A percentile compares a stretch with the other conserved stretches of the same genome.
phyloP scores from a whole-genome alignment of 1,140 invertebrate species.

The Dufourea novaeangliae region DNA sequence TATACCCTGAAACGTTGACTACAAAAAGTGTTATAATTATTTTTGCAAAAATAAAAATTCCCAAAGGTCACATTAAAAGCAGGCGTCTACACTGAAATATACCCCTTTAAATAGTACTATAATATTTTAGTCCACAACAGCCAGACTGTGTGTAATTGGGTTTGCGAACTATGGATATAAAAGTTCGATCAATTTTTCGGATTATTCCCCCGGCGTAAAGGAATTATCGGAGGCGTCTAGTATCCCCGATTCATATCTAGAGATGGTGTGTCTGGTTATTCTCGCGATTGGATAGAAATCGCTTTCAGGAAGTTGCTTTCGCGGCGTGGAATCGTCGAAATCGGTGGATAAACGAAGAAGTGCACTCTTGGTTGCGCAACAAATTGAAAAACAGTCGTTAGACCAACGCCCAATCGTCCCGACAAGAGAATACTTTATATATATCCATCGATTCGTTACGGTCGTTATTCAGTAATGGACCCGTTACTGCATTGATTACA shows the following conservation, averaged over 20 bases:
- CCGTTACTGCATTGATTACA: constrained; percentile 19
- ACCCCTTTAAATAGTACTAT: too few relatives aligned
- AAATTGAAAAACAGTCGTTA: constrained; percentile 2
- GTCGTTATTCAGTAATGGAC: constrained; percentile 15
- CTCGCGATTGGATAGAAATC: neutral
- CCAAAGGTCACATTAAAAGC: too few relatives aligned
- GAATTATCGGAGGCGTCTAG: neutral
- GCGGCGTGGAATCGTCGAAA: neutral
- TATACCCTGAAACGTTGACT: too few relatives aligned
- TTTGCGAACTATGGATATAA: neutral
- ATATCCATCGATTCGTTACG: constrained; percentile 23
- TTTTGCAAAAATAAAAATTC: too few relatives aligned
- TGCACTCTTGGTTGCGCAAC: constrained; percentile 22
- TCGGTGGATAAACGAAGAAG: neutral
- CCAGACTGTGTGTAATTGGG: too few relatives aligned
- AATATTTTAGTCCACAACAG: too few relatives aligned
- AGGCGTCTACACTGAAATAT: too few relatives aligned
- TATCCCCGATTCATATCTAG: neutral
- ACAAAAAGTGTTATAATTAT: too few relatives aligned
- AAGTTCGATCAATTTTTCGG: neutral
- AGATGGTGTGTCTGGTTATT: neutral
- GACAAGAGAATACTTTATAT: constrained; percentile 4
- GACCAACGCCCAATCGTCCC: neutral
- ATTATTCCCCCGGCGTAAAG: neutral
- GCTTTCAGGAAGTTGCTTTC: neutral